Base-by-base conservation (phyloP, 2,888 invertebrate species). In the Mactromeris polynyma region DNA sequence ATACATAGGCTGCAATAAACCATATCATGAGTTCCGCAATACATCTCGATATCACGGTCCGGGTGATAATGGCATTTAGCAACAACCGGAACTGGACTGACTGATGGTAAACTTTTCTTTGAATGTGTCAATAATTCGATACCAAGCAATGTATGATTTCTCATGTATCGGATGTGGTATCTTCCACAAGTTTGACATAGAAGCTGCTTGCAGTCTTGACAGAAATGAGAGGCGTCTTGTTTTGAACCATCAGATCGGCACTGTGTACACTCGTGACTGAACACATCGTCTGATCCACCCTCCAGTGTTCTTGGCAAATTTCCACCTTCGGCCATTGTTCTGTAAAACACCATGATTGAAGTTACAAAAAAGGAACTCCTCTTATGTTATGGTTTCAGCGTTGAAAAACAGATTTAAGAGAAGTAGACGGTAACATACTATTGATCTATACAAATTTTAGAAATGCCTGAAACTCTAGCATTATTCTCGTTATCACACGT, bases 31-130 rank as follows among this genome's bases (percentile, higher is more conserved):
- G 38, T 79, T 9, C 40, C 79, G 42, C 79, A 79, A 42, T 42
- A 42, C 79, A 79, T 79, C 42, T 79, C 79, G 6, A 79, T 79
- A n/a, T 79, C 79, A 79, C 79, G 79, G 19, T 79, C 79, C n/a
- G 79, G 79, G n/a, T 79, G 79, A n/a, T 26, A 42, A 21, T 40
- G 79, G 9, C 79, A 79, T 40, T 79, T 79, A 42, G 79, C 79
- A 1, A 64, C 58, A 64, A 42, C 40, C n/a, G 79, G 40, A n/a
- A 42, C 9, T 40, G 26, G 40, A 42, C n/a, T 36, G 42, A 21
- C 38, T n/a, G n/a, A 0, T 79, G 38, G 19, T 9, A 33, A 33
- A 7, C 69, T 33, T 21, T 77, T 33, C 46, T 46, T 46, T 1
- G 58, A 64, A n/a, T 64, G 58, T 64, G 21, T 26, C n/a, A 64